Evolutionary conservation across 2,888 invertebrate genomes (phyloP).

Genomic region (Cyaniris semiargus): DNA sequence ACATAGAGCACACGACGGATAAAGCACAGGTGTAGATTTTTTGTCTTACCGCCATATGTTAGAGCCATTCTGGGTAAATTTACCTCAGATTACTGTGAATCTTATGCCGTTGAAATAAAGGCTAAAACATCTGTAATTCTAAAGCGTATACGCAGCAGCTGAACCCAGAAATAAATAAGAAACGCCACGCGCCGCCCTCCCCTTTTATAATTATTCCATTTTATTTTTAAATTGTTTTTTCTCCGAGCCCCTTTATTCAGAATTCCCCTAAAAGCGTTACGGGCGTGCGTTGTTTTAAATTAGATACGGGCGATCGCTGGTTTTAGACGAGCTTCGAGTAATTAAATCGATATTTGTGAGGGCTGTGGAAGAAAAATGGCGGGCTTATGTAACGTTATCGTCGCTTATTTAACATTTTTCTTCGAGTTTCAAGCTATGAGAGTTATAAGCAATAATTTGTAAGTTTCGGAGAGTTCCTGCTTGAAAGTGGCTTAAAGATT

Average conservation of each 20-base stretch:
- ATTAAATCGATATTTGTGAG: conserved; percentile 72
- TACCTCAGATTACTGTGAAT: not conserved
- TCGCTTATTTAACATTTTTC: not conserved
- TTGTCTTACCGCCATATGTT: conserved; percentile 59
- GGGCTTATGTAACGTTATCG: conserved; percentile 19
- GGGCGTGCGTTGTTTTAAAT: conserved; percentile 77
- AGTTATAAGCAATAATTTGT: too few species aligned
- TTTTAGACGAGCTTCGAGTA: conserved; percentile 74
- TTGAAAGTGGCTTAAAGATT: not conserved
- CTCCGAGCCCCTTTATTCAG: conserved; percentile 71
- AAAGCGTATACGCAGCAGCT: conserved; percentile 62
- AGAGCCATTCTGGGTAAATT: not conserved
- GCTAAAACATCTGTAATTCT: not conserved
- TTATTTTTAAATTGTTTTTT: conserved; percentile 81
- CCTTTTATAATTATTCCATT: conserved; percentile 78
- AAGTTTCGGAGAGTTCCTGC: not conserved
- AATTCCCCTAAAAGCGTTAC: conserved; percentile 62
- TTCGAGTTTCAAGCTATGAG: not conserved
- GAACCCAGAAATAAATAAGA: conserved; percentile 73
- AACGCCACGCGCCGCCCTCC: conserved; percentile 76
- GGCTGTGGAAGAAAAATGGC: not conserved
- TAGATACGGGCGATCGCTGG: conserved; percentile 80
- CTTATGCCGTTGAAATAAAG: not conserved
- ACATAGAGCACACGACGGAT: conserved; percentile 31
- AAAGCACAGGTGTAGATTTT: conserved; percentile 42